Percentiles rank a stretch among this genome's conserved stretches.
Conservation (phyloP, 2,888 invertebrate species). For the Phorcus lineatus region DNA sequence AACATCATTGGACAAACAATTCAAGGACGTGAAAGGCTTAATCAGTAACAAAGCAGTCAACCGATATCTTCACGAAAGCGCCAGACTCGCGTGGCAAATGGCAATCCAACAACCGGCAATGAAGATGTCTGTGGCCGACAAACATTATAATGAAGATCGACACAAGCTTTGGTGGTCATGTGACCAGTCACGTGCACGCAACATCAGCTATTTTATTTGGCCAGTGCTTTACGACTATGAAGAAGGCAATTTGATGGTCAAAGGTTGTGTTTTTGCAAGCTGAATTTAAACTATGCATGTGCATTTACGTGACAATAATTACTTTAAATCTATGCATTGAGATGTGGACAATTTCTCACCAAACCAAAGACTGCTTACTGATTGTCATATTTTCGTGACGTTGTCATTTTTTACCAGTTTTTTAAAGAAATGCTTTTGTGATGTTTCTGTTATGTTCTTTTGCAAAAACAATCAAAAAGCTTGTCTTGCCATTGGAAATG, state of each 20-base stretch:
- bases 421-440: no score
- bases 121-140: conserved; percentile 53
- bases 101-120: conserved; percentile 66
- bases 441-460: no score
- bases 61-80: conserved; percentile 57
- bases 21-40: conserved; percentile 36
- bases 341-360: no score
- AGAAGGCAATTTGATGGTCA: conserved; percentile 63
- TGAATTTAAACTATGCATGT: conserved; percentile 18
- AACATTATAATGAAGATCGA: conserved; percentile 55
- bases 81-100: conserved; percentile 67
- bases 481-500: no score
- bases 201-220: conserved; percentile 65
- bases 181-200: conserved; percentile 54
- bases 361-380: no score
- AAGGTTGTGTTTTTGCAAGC: conserved; percentile 65
- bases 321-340: not conserved
- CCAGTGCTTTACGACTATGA: conserved; percentile 67
- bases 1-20: conserved; percentile 31
- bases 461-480: no score
- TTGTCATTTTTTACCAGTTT: no score
- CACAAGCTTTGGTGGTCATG: conserved; percentile 72
- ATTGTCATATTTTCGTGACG: no score
- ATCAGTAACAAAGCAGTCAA: conserved; percentile 46
- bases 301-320: not conserved